Conservation (phyloP, 2,888 invertebrate species). For the Blastobasis adustella region DNA sequence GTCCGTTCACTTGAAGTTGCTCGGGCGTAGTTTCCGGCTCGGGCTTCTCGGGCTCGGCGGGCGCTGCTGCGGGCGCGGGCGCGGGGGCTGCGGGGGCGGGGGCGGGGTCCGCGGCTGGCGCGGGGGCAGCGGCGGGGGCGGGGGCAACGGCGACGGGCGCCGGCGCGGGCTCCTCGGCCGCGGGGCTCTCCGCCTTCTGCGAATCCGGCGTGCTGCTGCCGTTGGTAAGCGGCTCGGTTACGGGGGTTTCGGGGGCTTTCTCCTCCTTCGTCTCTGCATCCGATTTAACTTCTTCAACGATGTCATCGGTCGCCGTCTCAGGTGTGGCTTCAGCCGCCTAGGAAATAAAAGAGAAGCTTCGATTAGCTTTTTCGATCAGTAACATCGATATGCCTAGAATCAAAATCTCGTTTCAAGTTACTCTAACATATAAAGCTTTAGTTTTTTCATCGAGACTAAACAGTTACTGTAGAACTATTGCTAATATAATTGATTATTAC, state of each 20-base stretch:
- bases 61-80: conserved; percentile 14
- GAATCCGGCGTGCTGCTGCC: conserved; percentile 62
- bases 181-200: conserved; percentile 37
- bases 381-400: too few species aligned
- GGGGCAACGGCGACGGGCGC: conserved; percentile 14
- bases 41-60: conserved; percentile 31
- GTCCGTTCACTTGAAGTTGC: conserved; percentile 56
- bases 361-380: too few species aligned
- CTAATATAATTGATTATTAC: too few species aligned
- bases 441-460: neutral
- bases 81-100: conserved; percentile 1
- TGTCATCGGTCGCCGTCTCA: conserved; percentile 42
- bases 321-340: conserved; percentile 57
- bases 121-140: conserved; percentile 17
- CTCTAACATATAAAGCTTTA: neutral
- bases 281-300: conserved; percentile 43
- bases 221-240: conserved; percentile 64
- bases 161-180: conserved; percentile 17
- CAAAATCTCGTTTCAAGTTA: neutral
- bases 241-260: conserved; percentile 66
- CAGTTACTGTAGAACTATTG: neutral
- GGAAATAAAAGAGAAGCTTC: conserved; percentile 19
- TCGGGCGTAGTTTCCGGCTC: conserved; percentile 44
- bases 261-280: conserved; percentile 48
- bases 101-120: conserved; percentile 3